Evolutionary conservation across 2,113 vertebrate species (phyloP), one percentile per base, ranked within the genome.

Genomic region (Nothobranchius furzeri): DNA sequence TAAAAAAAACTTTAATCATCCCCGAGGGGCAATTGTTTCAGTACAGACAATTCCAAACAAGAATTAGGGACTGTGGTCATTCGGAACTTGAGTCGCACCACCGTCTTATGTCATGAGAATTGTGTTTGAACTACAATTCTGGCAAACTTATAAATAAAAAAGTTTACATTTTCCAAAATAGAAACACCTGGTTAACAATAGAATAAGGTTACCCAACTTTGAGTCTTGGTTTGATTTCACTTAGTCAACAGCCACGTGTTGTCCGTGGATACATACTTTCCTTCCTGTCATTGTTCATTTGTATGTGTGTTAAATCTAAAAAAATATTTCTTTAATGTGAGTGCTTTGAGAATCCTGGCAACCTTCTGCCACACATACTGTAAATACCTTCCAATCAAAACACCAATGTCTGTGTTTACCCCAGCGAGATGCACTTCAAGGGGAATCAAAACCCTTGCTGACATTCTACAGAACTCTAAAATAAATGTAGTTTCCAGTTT

Each of bases 271-370:
- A 43, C 25, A 46, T 46, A 55, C 62, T 54, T 64, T 68, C 4
- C 43, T 37, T 50, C 43, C 9, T 52, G 55, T 54, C 13, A 9
- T 1, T 25, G 67, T 57, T 73, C 62, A 45, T 71, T 17, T 66
- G 63, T 35, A 81, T 79, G 68, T 49, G 4, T 52, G 43, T 53
- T 24, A 65, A 68, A 54, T 46, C 50, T 46, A 37, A 14, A 46
- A 46, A 61, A 62, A 52, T 40, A 59, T 36, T 69, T 69, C n/a
- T 36, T 24, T 13, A 15, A 45, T 58, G 36, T 11, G 45, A 40
- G 48, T 63, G 62, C 36, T 46, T 12, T 15, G 9, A 40, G 37
- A 45, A 12, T 11, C 10, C 43, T 45, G 43, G 43, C 43, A 45
- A 45, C 40, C 7, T 11, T 4, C 25, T 36, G 40, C 24, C 1